A percentile compares a stretch with the other conserved stretches of the same genome.
Evolutionary conservation across 2,888 invertebrate genomes (phyloP).

Genomic region (Diaphora mendica): DNA sequence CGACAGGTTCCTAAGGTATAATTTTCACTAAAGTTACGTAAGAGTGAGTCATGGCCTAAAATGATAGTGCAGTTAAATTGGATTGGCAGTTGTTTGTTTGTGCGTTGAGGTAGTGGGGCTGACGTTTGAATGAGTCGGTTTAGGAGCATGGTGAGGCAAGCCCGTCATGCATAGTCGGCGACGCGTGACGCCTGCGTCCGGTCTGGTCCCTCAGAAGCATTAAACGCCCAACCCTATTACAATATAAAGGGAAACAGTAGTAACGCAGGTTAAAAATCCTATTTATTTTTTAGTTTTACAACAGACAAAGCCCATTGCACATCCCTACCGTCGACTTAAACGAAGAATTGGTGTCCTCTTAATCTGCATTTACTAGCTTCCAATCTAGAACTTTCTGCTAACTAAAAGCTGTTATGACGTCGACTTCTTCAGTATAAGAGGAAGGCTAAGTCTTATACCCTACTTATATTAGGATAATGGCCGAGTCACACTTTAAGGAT

Average conservation of each 20-base stretch:
- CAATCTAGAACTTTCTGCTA: not conserved
- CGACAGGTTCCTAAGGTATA: conserved; percentile 45
- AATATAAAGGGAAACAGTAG: conserved; percentile 45
- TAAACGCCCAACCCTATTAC: conserved; percentile 66
- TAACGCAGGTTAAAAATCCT: conserved; percentile 10
- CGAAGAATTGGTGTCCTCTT: not conserved
- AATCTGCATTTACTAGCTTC: not conserved
- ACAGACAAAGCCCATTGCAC: not conserved
- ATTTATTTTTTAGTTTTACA: conserved; percentile 6
- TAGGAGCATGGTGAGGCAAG: conserved; percentile 69
- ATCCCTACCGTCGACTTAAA: not conserved
- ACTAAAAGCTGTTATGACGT: too few species aligned
- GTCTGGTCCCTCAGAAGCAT: conserved; percentile 74
- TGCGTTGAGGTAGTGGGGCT: conserved; percentile 38
- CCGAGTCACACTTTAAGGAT: not conserved
- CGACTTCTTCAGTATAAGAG: too few species aligned
- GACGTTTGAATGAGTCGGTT: conserved; percentile 53
- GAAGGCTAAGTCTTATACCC: too few species aligned
- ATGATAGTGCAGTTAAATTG: conserved; percentile 37
- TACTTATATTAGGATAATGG: not conserved
- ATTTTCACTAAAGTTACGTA: conserved; percentile 53
- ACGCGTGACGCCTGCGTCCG: conserved; percentile 81
- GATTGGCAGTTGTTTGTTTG: conserved; percentile 38
- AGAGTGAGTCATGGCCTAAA: conserved; percentile 54
- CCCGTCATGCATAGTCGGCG: conserved; percentile 75